Conservation (phyloP, 2,888 invertebrate species). For the Drosophila ezoana region DNA sequence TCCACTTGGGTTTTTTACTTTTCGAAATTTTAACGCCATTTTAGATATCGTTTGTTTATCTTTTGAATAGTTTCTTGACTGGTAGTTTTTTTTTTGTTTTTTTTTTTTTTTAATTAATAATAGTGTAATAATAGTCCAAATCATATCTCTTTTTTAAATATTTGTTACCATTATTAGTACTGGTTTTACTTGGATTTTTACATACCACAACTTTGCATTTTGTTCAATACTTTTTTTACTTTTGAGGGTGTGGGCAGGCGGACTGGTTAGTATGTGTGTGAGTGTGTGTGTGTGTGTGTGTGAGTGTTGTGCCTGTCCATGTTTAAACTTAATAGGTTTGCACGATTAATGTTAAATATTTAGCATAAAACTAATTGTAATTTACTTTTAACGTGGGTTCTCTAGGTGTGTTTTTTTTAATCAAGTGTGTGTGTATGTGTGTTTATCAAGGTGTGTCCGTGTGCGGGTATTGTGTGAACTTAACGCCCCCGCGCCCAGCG, state of each 20-base stretch:
- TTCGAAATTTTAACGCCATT: conserved; percentile 54
- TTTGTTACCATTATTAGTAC: conserved; percentile 53
- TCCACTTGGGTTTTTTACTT: conserved; percentile 35
- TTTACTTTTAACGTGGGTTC: conserved; percentile 60
- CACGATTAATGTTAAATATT: conserved; percentile 34
- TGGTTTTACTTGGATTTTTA: conserved; percentile 41
- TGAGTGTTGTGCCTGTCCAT: conserved; percentile 38
- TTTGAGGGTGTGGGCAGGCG: conserved; percentile 57
- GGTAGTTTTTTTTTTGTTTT: conserved; percentile 20
- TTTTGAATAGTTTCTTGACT: conserved; percentile 40
- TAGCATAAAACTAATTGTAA: conserved; percentile 65
- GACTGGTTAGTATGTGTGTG: conserved; percentile 38
- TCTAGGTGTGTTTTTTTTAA: conserved; percentile 47
- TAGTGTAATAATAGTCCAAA: conserved; percentile 73
- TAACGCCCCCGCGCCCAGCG: conserved; percentile 98
- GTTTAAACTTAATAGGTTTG: conserved; percentile 66
- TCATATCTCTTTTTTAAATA: conserved; percentile 61
- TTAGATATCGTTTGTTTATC: conserved; percentile 29
- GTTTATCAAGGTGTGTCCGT: conserved; percentile 22
- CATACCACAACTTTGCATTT: conserved; percentile 39
- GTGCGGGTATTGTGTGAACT: conserved; percentile 62
- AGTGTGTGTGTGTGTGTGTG: conserved; percentile 26
- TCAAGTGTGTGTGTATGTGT: conserved; percentile 37
- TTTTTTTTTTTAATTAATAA: conserved; percentile 64
- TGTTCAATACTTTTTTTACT: conserved; percentile 36